Evolutionary conservation across 2,797 vertebrate genomes (phyloP), one percentile per base, ranked within the genome.

Genomic region (Syndactyla subalaris): DNA sequence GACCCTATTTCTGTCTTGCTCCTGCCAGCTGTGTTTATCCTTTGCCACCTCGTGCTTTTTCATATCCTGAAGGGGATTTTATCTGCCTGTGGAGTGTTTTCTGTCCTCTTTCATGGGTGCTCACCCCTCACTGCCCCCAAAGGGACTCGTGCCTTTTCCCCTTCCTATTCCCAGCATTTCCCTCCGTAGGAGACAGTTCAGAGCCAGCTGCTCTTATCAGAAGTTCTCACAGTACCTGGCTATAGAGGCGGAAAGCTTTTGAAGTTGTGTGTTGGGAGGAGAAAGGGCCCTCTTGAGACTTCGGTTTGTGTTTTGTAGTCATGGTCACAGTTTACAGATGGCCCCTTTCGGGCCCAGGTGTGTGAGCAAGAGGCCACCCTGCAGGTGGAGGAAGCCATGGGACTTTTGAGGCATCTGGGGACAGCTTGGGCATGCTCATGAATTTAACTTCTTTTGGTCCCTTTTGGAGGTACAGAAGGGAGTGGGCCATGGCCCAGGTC

Each of bases 51-150:
- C 55, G 9, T 0, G 2, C 14, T 34, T 92, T 76, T 66, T 66
- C 45, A 12, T 73, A 23, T 39, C 49, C 73, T 51, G 75, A 76
- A 71, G n/a, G 73, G 61, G 48, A 8, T 83, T 91, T 57, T 77
- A 14, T 63, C 34, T 80, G 2, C 0, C 19, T 66, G 14, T 48
- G 34, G 34, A 26, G 15, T 5, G 1, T 46, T 87, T 83, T 72
- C 63, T 88, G 54, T 93, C 41, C 61, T 39, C 24, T 54, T 39
- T 8, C 7, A 1, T 10, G 48, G 59, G 6, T 1, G 1, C 48
- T 59, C 71, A 18, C 5, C 9, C 30, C 18, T 70, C 68, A 27
- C 0, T 0, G 14, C 49, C 55, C 16, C 22, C 43, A 0, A 0
- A 2, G 14, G 16, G 3, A 38, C 29, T 7, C 0, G 2, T 0